Evolutionary conservation across 2,888 invertebrate genomes (phyloP).

Genomic region (Neoascia interrupta): DNA sequence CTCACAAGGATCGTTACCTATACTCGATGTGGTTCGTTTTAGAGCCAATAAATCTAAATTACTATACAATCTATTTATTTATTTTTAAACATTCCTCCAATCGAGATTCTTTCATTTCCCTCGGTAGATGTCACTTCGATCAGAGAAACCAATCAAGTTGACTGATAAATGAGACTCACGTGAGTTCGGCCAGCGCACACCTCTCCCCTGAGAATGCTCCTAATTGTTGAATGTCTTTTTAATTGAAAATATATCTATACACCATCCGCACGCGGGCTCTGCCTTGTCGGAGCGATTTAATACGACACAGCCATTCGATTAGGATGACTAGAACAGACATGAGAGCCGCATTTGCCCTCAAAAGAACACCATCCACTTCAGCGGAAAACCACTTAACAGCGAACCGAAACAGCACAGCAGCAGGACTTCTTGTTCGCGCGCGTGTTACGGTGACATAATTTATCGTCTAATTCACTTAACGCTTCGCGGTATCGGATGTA

Average conservation of each 20-base stretch:
- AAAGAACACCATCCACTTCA: slow-evolving; percentile 6
- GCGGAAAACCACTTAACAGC: slow-evolving; percentile 52
- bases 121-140: slow-evolving; percentile 27
- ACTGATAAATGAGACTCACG: slow-evolving; percentile 57
- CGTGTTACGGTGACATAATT: slow-evolving; percentile 67
- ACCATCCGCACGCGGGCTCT: not conserved
- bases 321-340: slow-evolving; percentile 26
- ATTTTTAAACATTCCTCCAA: not conserved
- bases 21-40: too few species aligned
- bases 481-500: slow-evolving; percentile 63
- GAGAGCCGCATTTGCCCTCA: not conserved
- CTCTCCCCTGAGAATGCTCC: slow-evolving; percentile 45
- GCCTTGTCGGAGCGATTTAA: slow-evolving; percentile 27
- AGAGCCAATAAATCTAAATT: too few species aligned
- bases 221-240: slow-evolving; percentile 67
- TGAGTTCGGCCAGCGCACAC: slow-evolving; percentile 19
- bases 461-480: slow-evolving; percentile 69
- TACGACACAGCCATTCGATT: slow-evolving; percentile 54
- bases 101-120: not conserved
- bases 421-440: slow-evolving; percentile 26
- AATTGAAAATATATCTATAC: slow-evolving; percentile 64
- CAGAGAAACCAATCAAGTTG: slow-evolving; percentile 38
- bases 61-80: not conserved
- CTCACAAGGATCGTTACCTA: too few species aligned
- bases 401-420: slow-evolving; percentile 4